Percentiles rank a stretch among this genome's conserved stretches.
phyloP scores from a whole-genome alignment of 64 coral and sea anemone genomes.

The Actinia tenebrosa region DNA sequence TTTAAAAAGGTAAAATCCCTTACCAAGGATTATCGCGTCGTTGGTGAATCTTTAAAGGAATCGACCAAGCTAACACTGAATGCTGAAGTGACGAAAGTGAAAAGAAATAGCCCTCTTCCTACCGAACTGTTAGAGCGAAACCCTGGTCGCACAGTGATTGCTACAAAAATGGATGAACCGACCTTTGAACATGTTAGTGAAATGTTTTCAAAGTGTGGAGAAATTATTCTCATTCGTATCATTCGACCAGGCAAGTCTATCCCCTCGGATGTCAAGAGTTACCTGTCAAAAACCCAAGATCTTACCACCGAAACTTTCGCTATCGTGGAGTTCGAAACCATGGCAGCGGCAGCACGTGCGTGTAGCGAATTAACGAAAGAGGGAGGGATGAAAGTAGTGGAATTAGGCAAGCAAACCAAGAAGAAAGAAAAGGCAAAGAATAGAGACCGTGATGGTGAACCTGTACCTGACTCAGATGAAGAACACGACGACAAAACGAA shows the following conservation, averaged over 20 bases:
- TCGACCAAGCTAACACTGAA: slow-evolving; percentile 84
- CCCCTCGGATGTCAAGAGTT: slow-evolving; percentile 65
- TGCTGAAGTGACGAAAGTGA: slow-evolving; percentile 83
- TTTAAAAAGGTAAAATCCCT: slow-evolving; percentile 97
- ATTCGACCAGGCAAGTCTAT: slow-evolving; percentile 80
- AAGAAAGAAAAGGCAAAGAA: slow-evolving; percentile 76
- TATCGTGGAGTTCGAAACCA: slow-evolving; percentile 93
- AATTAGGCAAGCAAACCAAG: slow-evolving; percentile 56
- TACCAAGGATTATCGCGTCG: slow-evolving; percentile 91
- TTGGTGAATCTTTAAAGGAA: slow-evolving; percentile 71
- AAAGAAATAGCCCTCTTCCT: slow-evolving; percentile 65
- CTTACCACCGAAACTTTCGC: slow-evolving; percentile 72
- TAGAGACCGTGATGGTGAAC: slow-evolving; percentile 61
- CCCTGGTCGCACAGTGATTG: slow-evolving; percentile 85
- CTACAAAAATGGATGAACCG: slow-evolving; percentile 56
- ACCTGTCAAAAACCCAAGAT: slow-evolving; percentile 67
- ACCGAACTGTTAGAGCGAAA: slow-evolving; percentile 87
- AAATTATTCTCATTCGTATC: slow-evolving; percentile 91
- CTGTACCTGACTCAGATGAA: slow-evolving; percentile 71
- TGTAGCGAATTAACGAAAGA: slow-evolving; percentile 85
- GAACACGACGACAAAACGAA: slow-evolving; percentile 81
- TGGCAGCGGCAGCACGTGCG: slow-evolving; percentile 88
- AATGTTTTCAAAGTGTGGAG: slow-evolving; percentile 90
- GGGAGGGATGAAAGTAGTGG: slow-evolving; percentile 82
- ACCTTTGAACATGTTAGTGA: slow-evolving; percentile 89